Evolutionary conservation across 30 jellyfish, hydroid and myxozoan genomes (phyloP), one percentile per base, ranked within the genome.

Genomic region (Aurelia aurita): DNA sequence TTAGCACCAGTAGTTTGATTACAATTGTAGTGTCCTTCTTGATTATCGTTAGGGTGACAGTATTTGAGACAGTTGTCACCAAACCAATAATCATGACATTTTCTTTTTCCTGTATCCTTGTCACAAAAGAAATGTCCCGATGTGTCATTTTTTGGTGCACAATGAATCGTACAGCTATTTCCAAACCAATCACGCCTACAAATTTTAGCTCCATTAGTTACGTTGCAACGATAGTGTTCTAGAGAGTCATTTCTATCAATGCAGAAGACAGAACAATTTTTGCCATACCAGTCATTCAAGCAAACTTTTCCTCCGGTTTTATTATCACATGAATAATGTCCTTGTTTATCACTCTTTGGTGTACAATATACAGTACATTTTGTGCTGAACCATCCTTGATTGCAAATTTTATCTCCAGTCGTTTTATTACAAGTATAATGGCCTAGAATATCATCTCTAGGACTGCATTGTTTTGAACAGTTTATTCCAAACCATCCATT

Each of bases 361-460:
- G 12, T 14, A 47, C 96, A 87, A 73, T 46, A 70, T 11, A 21
- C 78, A 9, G 79, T 47, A n/a, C 92, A 82, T 15, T 86, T 74
- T 32, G 27, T 31, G 3, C 89, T 89, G 27, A 58, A 54, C 96
- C 96, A 88, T 55, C 65, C 60, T 12, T 46, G 23, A 4, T 47
- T 72, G 39, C 96, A 88, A 2, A 31, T 28, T 44, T 69, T 88
- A 15, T 23, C 53, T 39, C 91, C 96, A 61, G 31, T 47, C 12
- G 68, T 47, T 21, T 43, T 32, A 60, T 88, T 73, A 55, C 96
- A 88, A 5, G 62, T 43, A 35, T 58, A 88, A 54, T 88, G 96
- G 5, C 96, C 89, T 11, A 18, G 9, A 22, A 74, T 25, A 58
- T 72, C 96, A 49, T 78, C 55, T n/a, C 68, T 35, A 53, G 85